Evolutionary conservation across 2,113 vertebrate species (phyloP), one percentile per base, ranked within the genome.

Genomic region (Oceanodroma tethys): DNA sequence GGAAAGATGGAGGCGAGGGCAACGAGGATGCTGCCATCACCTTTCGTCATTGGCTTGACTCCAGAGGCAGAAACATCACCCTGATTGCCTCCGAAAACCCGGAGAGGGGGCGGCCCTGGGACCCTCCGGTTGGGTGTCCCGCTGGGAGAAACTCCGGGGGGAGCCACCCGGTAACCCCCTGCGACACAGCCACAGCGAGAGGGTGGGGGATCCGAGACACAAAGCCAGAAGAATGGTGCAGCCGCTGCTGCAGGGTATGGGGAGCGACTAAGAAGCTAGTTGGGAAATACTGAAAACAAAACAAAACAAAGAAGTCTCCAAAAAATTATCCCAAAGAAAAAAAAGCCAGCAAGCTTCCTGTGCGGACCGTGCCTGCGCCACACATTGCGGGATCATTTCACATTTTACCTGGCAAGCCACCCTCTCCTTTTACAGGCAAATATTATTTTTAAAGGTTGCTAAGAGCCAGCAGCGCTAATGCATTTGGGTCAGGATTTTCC

Each of bases 21-120:
- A 55, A 17, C 3, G 2, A 58, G 16, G 45, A 65, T 53, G 59
- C 10, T 86, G 11, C 18, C 53, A 55, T 59, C 52, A 63, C 21
- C 25, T 76, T 87, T 47, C 42, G 26, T 18, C 26, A 17, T 7
- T 68, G 40, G 26, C 19, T 83, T 55, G 32, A 22, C 25, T 81
- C 45, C 21, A 56, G 40, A 71, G 29, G 22, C 11, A 93, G 16
- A 83, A 88, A 34, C 10, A 40, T 67, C 47, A 63, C 9, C 17
- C 42, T 8, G 10, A 30, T 7, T 73, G 13, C n/a, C 34, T 32
- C 42, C 3, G 2, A 55, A 90, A 88, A 17, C 29, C 29, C 0
- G 0, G 42, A 52, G 19, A 53, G 4, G 4, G 45, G 30, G 13
- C 32, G 7, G 2, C 17, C 38, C 45, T 0, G 1, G 12, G 29